A percentile compares a stretch with the other conserved stretches of the same genome.
phyloP scores from a whole-genome alignment of 2,797 vertebrate genomes.

The Epinephelus coioides region DNA sequence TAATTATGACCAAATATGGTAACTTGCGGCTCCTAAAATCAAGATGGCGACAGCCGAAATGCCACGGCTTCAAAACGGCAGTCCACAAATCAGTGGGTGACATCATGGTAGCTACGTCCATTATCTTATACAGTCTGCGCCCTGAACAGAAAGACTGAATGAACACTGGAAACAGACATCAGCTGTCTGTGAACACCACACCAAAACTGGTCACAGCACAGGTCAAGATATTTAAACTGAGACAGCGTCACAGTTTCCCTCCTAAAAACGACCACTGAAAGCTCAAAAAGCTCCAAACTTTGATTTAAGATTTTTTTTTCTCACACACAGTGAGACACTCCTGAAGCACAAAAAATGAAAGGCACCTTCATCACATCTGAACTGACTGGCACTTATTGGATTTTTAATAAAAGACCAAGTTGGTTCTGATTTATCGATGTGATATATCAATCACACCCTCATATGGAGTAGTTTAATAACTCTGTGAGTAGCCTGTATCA shows the following conservation, averaged over 20 bases:
- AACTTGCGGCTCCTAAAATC: too few species aligned
- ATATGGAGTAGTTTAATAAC: conserved; percentile 15
- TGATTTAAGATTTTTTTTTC: too few species aligned
- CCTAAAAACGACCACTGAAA: background rate
- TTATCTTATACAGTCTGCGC: too few species aligned
- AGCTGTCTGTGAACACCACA: too few species aligned
- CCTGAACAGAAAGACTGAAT: too few species aligned
- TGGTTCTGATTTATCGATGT: conserved; percentile 9
- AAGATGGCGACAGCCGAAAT: too few species aligned
- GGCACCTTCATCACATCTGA: background rate
- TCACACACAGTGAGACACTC: background rate
- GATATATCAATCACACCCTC: conserved; percentile 22
- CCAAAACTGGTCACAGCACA: background rate
- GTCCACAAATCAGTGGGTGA: too few species aligned
- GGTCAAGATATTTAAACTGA: too few species aligned
- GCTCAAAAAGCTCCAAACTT: background rate
- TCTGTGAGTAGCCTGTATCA: background rate
- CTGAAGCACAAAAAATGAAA: background rate
- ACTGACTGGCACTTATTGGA: background rate
- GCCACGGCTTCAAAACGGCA: too few species aligned
- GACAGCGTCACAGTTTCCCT: background rate
- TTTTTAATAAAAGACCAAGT: conserved; percentile 27
- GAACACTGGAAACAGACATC: too few species aligned
- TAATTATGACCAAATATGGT: too few species aligned
- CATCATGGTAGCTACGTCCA: too few species aligned